Base-by-base conservation (phyloP, 2,888 invertebrate genomes). In the Calameuta idolon region DNA sequence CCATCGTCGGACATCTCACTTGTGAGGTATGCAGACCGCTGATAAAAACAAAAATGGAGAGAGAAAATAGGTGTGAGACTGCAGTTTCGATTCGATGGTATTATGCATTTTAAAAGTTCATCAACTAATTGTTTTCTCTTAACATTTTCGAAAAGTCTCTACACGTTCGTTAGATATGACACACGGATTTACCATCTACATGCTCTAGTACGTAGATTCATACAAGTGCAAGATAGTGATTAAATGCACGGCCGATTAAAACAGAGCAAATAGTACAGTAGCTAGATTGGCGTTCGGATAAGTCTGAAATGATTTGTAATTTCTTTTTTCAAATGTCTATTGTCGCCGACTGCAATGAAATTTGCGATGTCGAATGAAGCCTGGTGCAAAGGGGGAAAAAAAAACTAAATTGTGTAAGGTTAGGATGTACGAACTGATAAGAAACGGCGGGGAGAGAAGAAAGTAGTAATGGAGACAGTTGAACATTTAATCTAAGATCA, bases 401-500 rank as follows among this genome's bases (percentile, higher is more conserved):
- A 75, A 71, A 75, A 79, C 69, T 40, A 75, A 69, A 79, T 75
- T 30, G 40, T 55, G 73, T 76, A 73, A 35, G 73, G 75, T 79
- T 75, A 68, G 40, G 69, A 55, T 75, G 11, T 12, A 76, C 12
- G 55, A 12, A 76, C 40, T 68, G 76, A 33, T 78, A 75, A 15
- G 71, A 11, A 71, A 12, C n/a, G 15, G 15, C 40, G 55, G 15
- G 33, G 23, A 4, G 55, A 55, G 55, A 55, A 55, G 55, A 55
- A 23, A 55, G 23, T 55, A 23, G 80, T 77, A 75, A 77, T 78
- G 76, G 69, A 74, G 78, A 75, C 74, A 23, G 23, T 34, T 79
- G 33, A 78, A 76, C 69, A 74, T 81, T 81, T 74, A 76, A 78
- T 80, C 76, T 78, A 80, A 76, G 55, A 78, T 76, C 76, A 78